Percentiles rank a stretch among this genome's conserved stretches.
Evolutionary conservation across 2,888 invertebrate genomes (phyloP).

Genomic region (Nomada ferruginata): DNA sequence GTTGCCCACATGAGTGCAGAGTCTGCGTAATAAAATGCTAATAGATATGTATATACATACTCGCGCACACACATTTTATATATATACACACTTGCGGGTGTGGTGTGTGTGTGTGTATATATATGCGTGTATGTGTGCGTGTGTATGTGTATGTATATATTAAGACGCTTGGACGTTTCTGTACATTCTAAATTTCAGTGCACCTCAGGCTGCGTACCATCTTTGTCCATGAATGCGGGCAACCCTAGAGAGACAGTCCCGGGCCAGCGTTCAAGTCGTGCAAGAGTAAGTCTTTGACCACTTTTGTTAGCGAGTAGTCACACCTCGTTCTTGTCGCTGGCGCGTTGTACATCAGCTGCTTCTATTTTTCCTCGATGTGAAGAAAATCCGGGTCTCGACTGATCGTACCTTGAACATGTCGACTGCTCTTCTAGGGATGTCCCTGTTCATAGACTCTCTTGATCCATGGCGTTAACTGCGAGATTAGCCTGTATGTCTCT

Average conservation of each 20-base stretch:
- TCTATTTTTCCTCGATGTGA: slow-evolving; percentile 52
- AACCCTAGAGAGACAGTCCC: slow-evolving; percentile 77
- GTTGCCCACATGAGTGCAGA: slow-evolving; percentile 74
- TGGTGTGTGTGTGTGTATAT: too few species aligned
- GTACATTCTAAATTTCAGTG: slow-evolving; percentile 81
- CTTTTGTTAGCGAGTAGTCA: slow-evolving; percentile 75
- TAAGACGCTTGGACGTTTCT: slow-evolving; percentile 75
- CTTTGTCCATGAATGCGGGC: slow-evolving; percentile 80
- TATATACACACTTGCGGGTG: too few species aligned
- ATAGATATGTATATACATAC: slow-evolving; percentile 41
- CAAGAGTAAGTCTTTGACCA: slow-evolving; percentile 78
- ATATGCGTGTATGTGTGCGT: too few species aligned
- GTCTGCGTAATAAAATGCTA: slow-evolving; percentile 72
- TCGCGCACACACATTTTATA: too few species aligned
- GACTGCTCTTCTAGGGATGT: slow-evolving; percentile 76
- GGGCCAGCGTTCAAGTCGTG: slow-evolving; percentile 78
- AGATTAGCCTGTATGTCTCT: slow-evolving; percentile 74
- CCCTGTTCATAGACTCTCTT: slow-evolving; percentile 76
- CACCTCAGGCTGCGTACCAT: slow-evolving; percentile 79
- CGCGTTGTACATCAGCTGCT: slow-evolving; percentile 65
- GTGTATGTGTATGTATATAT: slow-evolving; percentile 17
- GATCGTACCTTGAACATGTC: slow-evolving; percentile 75
- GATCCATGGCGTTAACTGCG: slow-evolving; percentile 77
- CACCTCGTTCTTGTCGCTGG: slow-evolving; percentile 72
- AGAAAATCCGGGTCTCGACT: slow-evolving; percentile 70